Conservation (phyloP, 2,888 invertebrate genomes). For the Pteria penguin region DNA sequence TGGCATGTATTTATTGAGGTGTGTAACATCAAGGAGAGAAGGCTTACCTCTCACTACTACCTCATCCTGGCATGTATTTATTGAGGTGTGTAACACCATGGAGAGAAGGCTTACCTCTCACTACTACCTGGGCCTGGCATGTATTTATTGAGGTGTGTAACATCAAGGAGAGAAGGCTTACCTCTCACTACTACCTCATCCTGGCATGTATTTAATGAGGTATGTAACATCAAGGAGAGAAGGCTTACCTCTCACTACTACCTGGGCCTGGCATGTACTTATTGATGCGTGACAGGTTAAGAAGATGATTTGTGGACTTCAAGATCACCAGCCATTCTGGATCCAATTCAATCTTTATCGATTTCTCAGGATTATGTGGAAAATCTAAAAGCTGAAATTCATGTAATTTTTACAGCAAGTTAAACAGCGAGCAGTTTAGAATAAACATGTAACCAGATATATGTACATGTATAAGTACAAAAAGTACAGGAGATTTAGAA, state of each 20-base stretch:
- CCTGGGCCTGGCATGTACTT: conserved; percentile 92
- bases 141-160: conserved; percentile 86
- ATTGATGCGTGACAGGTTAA: conserved; percentile 86
- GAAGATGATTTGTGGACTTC: conserved; percentile 91
- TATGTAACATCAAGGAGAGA: conserved; percentile 87
- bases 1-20: too few relatives aligned
- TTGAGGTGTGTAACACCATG: too few relatives aligned
- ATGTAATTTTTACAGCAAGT: too few relatives aligned
- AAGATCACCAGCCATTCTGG: conserved; percentile 96
- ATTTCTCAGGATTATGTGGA: conserved; percentile 81
- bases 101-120: conserved; percentile 85
- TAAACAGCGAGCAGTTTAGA: too few relatives aligned
- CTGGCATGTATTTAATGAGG: conserved; percentile 89
- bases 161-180: conserved; percentile 86
- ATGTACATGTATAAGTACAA: too few relatives aligned
- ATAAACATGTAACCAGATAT: too few relatives aligned
- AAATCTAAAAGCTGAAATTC: conserved; percentile 83
- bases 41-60: too few relatives aligned
- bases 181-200: conserved; percentile 86
- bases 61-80: too few relatives aligned
- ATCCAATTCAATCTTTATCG: conserved; percentile 83
- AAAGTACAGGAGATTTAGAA: too few relatives aligned
- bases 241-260: conserved; percentile 85
- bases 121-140: conserved; percentile 90
- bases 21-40: too few relatives aligned